Conservation (phyloP, 2,113 vertebrate genomes). For the Cygnus atratus region DNA sequence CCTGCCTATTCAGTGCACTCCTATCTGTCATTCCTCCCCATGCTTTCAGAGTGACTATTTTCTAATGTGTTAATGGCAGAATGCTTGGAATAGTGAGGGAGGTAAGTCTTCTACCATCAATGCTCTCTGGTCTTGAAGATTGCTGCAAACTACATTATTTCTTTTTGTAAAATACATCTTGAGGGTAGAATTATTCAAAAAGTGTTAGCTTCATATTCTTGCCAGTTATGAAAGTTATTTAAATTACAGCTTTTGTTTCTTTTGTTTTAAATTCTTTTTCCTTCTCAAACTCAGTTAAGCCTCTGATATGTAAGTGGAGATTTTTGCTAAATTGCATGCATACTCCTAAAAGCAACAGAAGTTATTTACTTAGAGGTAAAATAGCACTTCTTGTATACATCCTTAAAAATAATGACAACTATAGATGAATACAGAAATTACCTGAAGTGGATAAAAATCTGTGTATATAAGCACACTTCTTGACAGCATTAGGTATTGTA, state of each 20-base stretch:
- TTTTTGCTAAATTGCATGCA: neutral
- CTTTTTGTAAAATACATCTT: neutral
- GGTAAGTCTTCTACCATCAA: neutral
- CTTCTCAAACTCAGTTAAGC: neutral
- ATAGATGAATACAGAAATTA: neutral
- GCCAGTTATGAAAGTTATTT: neutral
- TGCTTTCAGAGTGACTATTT: neutral
- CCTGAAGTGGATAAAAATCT: neutral
- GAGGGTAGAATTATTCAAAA: neutral
- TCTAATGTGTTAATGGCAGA: neutral
- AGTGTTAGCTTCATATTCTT: neutral
- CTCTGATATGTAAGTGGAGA: neutral
- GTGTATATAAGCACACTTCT: neutral
- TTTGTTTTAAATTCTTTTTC: neutral
- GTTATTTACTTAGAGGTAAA: neutral
- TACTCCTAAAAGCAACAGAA: neutral
- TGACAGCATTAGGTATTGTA: neutral
- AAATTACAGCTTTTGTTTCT: neutral
- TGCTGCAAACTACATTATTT: neutral
- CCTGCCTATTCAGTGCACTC: neutral
- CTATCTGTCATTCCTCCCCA: neutral
- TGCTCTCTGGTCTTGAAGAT: neutral
- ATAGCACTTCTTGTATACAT: neutral
- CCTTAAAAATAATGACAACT: neutral
- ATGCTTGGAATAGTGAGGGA: neutral